Conservation (phyloP, 2,888 invertebrate species). For the Pterobdella sp. region DNA sequence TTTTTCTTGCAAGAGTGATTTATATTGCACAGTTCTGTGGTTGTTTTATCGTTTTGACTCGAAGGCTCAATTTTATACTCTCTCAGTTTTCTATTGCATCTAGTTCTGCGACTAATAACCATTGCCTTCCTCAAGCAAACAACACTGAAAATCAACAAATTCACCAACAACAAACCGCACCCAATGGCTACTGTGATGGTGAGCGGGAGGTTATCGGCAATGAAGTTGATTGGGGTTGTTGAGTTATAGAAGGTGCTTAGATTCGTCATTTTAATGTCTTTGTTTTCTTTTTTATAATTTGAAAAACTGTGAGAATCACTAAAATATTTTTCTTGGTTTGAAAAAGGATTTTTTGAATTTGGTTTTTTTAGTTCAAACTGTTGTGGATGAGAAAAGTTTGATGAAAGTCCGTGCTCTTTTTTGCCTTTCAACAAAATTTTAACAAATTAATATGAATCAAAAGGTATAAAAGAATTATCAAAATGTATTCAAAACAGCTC, state of each 20-base stretch:
- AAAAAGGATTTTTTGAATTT: neutral
- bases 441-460: no score
- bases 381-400: no score
- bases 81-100: slow-evolving; percentile 9
- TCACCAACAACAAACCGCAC: slow-evolving; percentile 79
- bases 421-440: no score
- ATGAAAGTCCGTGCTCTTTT: no score
- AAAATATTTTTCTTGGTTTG: neutral
- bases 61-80: slow-evolving; percentile 52
- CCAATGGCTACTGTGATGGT: slow-evolving; percentile 71
- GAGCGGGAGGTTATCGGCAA: slow-evolving; percentile 37
- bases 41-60: neutral
- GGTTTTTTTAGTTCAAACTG: no score
- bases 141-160: slow-evolving; percentile 84
- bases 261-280: neutral
- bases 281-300: neutral
- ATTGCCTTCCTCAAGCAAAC: slow-evolving; percentile 25
- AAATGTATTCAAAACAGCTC: no score
- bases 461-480: no score
- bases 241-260: neutral
- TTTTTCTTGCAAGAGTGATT: slow-evolving; percentile 3
- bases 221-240: neutral
- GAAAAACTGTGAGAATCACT: neutral
- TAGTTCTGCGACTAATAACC: slow-evolving; percentile 11
- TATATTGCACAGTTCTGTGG: neutral